These are phyloP conservation scores for Phthorimaea operculella DNA, from an alignment of 1,140 invertebrate species.

Conservation along the genomic window DNA sequence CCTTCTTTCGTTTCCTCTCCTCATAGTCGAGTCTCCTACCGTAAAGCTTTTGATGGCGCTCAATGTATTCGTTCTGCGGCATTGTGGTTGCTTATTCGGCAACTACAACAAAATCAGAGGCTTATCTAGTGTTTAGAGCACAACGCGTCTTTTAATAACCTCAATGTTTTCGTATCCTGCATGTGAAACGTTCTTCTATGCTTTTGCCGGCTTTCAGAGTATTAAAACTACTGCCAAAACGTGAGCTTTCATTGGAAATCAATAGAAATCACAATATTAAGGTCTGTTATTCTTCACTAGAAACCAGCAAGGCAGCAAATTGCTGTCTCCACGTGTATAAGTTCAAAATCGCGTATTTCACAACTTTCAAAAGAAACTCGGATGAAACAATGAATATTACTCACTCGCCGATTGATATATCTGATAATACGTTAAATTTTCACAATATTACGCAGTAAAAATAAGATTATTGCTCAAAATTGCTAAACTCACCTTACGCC, in stretches of 20 bases:
- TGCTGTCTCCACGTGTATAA: not conserved
- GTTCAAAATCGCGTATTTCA: not conserved
- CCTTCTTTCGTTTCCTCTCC: constrained; percentile 95
- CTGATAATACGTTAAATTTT: not conserved
- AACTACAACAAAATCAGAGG: constrained; percentile 62
- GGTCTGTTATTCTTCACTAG: too few species aligned
- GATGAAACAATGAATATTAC: too few species aligned
- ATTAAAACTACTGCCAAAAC: not conserved
- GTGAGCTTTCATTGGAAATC: too few species aligned
- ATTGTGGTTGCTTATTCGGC: constrained; percentile 73
- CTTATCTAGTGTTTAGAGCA: constrained; percentile 32
- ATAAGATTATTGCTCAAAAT: constrained; percentile 29
- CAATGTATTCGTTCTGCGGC: constrained; percentile 99
- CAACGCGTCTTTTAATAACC: constrained; percentile 22
- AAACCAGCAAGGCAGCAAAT: not conserved
- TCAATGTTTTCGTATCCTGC: constrained; percentile 9
- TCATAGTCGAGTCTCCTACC: constrained; percentile 97
- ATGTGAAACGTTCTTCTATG: too few species aligned
- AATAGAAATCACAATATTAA: too few species aligned
- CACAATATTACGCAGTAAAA: constrained; percentile 14
- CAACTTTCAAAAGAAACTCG: too few species aligned
- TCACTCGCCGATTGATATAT: too few species aligned
- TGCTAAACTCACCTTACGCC: constrained; percentile 57
- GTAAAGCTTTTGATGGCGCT: constrained; percentile 95
- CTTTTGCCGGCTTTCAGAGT: not conserved